Evolutionary conservation across 2,113 vertebrate species (phyloP), one percentile per base, ranked within the genome.

Genomic region (Tangachromis dhanisi): DNA sequence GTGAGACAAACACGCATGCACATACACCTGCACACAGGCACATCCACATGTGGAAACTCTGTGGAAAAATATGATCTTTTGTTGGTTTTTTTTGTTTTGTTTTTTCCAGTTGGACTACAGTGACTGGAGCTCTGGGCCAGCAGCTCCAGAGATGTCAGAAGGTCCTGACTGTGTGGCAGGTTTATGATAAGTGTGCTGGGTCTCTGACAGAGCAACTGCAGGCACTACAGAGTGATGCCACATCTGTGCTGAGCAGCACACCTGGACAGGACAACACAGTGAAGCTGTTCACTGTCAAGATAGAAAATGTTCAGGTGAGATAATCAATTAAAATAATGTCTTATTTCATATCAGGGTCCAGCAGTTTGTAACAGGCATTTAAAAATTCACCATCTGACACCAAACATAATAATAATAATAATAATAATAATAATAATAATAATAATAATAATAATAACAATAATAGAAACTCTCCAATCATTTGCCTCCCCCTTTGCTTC

Each of bases 81-180:
- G 14, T 35, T 16, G 38, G 38, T 0, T 1, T 3, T 14, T 14
- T 42, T 73, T 73, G 38, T 76, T 29, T 47, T 47, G 6, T 14
- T 16, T 31, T 81, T 87, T 42, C 19, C 83, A 99, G 98, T 79
- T 98, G 98, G 98, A 90, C 93, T 4, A 87, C 61, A 7, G 91
- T 95, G 11, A 96, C 92, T 19, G 94, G 91, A 82, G 94, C 94
- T 5, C 49, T 98, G 10, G 35, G 91, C 9, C 95, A 96, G 47
- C 93, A 93, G 51, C 85, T 97, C 13, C 90, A 85, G 79, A 89
- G 90, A 80, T 95, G 95, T 1, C 92, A 88, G 17, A 78, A 49
- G 1, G 54, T 95, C 78, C 92, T 97, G 57, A 94, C 94, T 71
- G 88, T 95, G 3, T 99, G 97, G 98, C 96, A 96, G 80, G 83